Evolutionary conservation across 2,797 vertebrate species (phyloP), one percentile per base, ranked within the genome.

Genomic region (Apodemus agrarius): DNA sequence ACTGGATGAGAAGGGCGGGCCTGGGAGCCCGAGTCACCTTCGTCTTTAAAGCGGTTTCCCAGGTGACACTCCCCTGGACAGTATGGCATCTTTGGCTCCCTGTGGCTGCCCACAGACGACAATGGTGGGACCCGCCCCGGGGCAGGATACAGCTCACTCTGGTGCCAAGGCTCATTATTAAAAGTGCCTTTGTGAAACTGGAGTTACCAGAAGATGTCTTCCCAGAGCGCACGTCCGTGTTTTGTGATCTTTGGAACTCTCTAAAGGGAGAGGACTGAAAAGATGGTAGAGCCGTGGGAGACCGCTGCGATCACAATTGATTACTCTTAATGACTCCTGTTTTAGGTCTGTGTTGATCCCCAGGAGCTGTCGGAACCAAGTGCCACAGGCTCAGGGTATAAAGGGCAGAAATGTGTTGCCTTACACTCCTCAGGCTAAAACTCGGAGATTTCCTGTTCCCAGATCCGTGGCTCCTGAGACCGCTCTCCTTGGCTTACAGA

Each of bases 111-210:
- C 89, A 87, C 82, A 75, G 69, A 96, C 54, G 79, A 97, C 97
- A 97, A 97, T 96, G 85, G 95, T 92, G 97, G 96, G 97, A 95
- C 40, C 90, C 0, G n/a, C 98, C 76, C 75, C 69, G 34, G 94
- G 97, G 97, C 75, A 89, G 16, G 6, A 59, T 65, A 34, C 83
- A 29, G 34, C 31, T 63, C 84, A 95, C 92, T 93, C 95, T 89
- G 37, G 43, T 94, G 96, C 96, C 97, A 97, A 97, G 37, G 83
- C 85, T 80, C 80, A 69, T 92, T 93, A 97, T 91, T 91, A 86
- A 97, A 96, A 87, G 96, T 93, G 90, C 91, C 93, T 97, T 96
- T 95, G 96, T 97, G 65, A 76, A 52, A 21, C 92, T 3, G 19
- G 63, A 90, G 63, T 63, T 80, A 49, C 93, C 90, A 69, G 92